A percentile compares a stretch with the other conserved stretches of the same genome.
Conservation (phyloP, 2,797 vertebrate species). For the Mormyrops boulengeri region DNA sequence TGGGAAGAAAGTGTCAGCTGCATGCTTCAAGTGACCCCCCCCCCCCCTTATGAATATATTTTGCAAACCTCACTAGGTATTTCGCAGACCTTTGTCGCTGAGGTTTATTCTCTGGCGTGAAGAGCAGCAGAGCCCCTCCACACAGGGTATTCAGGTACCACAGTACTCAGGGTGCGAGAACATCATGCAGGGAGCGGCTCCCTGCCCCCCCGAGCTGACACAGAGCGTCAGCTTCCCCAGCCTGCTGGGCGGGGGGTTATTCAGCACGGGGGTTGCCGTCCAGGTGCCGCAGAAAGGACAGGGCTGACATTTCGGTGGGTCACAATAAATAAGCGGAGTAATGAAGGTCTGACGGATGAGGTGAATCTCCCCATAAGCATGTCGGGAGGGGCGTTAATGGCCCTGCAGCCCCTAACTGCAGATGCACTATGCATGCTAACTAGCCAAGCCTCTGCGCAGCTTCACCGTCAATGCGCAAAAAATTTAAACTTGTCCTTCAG, state of each 20-base stretch:
- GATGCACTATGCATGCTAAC: background rate
- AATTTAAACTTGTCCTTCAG: background rate
- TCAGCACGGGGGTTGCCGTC: background rate
- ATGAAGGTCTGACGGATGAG: background rate
- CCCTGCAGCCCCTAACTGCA: background rate
- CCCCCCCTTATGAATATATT: background rate
- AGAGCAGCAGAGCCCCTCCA: background rate
- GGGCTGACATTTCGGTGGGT: conserved; percentile 8
- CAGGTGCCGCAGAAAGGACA: background rate
- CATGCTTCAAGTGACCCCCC: background rate
- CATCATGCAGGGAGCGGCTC: background rate
- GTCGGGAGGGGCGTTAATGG: background rate
- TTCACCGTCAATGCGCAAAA: background rate
- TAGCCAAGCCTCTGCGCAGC: background rate
- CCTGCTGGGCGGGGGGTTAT: background rate
- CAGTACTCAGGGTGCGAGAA: background rate
- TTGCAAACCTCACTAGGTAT: background rate
- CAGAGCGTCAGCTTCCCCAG: background rate
- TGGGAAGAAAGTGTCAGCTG: background rate
- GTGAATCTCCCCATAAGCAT: conserved; percentile 1
- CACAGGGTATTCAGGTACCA: background rate
- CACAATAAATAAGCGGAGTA: conserved; percentile 24
- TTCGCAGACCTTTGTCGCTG: background rate
- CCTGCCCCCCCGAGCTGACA: background rate
- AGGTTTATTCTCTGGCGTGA: background rate